A percentile compares a stretch with the other conserved stretches of the same genome.
Evolutionary conservation across 2,888 invertebrate genomes (phyloP).

Genomic region (Drosophila niveifrons): DNA sequence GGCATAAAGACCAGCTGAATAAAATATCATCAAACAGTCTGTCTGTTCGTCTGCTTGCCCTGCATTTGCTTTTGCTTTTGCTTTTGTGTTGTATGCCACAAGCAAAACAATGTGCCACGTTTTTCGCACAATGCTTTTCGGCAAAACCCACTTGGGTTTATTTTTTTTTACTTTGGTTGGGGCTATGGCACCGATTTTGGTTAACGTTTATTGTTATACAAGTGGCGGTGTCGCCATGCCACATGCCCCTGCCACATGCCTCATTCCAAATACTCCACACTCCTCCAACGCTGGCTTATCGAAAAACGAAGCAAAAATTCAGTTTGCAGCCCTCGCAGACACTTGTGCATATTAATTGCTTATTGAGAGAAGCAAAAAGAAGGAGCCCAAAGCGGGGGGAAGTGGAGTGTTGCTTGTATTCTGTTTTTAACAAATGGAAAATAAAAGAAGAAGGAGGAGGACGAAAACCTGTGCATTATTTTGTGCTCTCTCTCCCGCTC

Average conservation of each 20-base stretch:
- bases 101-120: slow-evolving; percentile 65
- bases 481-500: not conserved
- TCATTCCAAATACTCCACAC: too few relatives aligned
- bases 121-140: slow-evolving; percentile 36
- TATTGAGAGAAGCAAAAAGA: slow-evolving; percentile 66
- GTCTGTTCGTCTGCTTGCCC: slow-evolving; percentile 8
- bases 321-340: slow-evolving; percentile 64
- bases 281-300: slow-evolving; percentile 48
- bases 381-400: not conserved
- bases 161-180: not conserved
- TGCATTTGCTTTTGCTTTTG: not conserved
- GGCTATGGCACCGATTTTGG: slow-evolving; percentile 44
- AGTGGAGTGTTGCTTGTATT: not conserved
- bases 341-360: slow-evolving; percentile 82
- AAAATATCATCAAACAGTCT: slow-evolving; percentile 1
- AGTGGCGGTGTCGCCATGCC: slow-evolving; percentile 15
- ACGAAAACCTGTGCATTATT: slow-evolving; percentile 11
- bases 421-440: slow-evolving; percentile 33
- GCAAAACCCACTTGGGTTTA: slow-evolving; percentile 35
- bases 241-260: not conserved
- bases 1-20: slow-evolving; percentile 22
- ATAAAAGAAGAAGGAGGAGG: slow-evolving; percentile 37
- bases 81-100: slow-evolving; percentile 25
- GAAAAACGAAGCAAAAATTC: slow-evolving; percentile 45
- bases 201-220: slow-evolving; percentile 53